Conservation (phyloP, 2,888 invertebrate species). For the Ornithoptera priamus region DNA sequence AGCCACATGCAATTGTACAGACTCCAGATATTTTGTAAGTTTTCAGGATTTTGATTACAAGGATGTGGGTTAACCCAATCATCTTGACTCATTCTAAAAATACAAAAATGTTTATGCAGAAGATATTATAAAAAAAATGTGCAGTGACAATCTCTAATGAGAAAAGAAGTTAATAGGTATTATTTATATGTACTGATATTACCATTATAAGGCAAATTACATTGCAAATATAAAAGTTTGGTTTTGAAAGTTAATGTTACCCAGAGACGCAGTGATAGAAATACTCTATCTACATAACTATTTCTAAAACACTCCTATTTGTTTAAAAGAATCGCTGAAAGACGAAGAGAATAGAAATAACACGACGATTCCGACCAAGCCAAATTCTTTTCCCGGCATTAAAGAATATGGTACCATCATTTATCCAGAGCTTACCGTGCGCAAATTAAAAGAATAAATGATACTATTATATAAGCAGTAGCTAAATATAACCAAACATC, state of each 20-base stretch:
- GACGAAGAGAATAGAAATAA: background rate
- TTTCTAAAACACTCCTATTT: too few relatives aligned
- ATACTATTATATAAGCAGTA: constrained; percentile 90
- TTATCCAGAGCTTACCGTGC: constrained; percentile 80
- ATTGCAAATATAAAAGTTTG: too few relatives aligned
- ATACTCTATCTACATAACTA: too few relatives aligned
- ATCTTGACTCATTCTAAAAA: constrained; percentile 88
- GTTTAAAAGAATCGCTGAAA: background rate
- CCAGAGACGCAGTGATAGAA: too few relatives aligned
- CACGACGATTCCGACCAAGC: background rate
- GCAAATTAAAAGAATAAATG: constrained; percentile 88
- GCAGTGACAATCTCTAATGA: too few relatives aligned
- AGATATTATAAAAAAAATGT: too few relatives aligned
- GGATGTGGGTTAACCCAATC: constrained; percentile 98
- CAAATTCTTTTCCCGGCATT: background rate
- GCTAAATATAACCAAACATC: constrained; percentile 94
- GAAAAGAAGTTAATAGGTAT: too few relatives aligned
- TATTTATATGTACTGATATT: too few relatives aligned
- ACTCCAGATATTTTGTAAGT: constrained; percentile 93
- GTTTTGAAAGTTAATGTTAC: too few relatives aligned
- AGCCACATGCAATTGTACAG: constrained; percentile 95
- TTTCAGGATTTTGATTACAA: constrained; percentile 90
- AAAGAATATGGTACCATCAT: background rate
- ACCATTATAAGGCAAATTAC: too few relatives aligned
- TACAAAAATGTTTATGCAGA: constrained; percentile 1